Evolutionary conservation across 2,113 vertebrate species (phyloP).

Genomic region (Aphelocoma coerulescens): DNA sequence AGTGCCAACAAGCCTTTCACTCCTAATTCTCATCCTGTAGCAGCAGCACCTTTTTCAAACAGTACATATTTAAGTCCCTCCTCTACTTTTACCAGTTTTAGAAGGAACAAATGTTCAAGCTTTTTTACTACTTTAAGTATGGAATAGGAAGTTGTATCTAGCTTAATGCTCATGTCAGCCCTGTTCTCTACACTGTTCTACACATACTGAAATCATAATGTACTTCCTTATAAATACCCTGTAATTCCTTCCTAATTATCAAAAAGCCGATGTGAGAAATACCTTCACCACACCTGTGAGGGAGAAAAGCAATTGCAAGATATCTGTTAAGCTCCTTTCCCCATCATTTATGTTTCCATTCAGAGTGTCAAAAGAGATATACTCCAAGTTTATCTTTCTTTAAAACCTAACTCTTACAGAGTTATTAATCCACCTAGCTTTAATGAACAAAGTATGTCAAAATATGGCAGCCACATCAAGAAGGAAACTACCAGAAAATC

Average conservation of each 20-base stretch:
- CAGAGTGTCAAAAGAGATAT: background rate
- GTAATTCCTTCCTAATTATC: background rate
- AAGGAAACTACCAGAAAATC: background rate
- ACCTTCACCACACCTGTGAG: background rate
- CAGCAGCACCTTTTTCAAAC: background rate
- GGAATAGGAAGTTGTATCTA: background rate
- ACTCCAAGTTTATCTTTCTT: background rate
- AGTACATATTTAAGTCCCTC: background rate
- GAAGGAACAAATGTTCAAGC: accelerated
- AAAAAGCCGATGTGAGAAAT: background rate
- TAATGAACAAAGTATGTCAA: background rate
- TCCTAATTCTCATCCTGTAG: background rate
- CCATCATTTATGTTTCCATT: background rate
- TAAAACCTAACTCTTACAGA: background rate
- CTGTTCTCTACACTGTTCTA: background rate
- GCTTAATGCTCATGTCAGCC: background rate
- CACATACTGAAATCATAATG: background rate
- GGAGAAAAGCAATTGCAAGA: background rate
- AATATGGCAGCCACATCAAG: background rate
- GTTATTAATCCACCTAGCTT: background rate
- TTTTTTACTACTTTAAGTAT: background rate
- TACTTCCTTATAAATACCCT: background rate
- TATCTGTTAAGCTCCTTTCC: background rate
- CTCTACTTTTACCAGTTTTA: background rate
- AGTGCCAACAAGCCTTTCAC: background rate